phyloP scores from a whole-genome alignment of 2,797 vertebrate species.

The Streptopelia turtur region DNA sequence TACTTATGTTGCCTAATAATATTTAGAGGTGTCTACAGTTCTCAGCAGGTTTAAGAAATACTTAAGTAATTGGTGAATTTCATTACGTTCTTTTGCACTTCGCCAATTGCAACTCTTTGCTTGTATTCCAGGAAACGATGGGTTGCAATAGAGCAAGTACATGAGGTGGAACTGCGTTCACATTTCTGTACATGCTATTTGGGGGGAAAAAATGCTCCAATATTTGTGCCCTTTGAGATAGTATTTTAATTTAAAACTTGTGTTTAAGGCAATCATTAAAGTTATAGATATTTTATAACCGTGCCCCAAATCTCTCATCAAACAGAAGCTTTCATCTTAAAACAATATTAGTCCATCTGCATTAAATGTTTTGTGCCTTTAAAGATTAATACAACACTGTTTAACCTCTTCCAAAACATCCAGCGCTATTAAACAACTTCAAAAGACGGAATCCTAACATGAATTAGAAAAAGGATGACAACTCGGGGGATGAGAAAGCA shows the following conservation, averaged over 20 bases:
- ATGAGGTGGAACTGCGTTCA: not conserved
- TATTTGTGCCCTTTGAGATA: constrained; percentile 36
- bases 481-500: constrained; percentile 39
- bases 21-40: not conserved
- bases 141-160: not conserved
- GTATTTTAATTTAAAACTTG: constrained; percentile 49
- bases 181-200: not conserved
- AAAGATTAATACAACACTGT: constrained; percentile 43
- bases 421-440: constrained; percentile 45
- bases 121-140: not conserved
- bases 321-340: constrained; percentile 59
- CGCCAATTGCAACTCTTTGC: not conserved
- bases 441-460: constrained; percentile 29
- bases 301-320: constrained; percentile 43
- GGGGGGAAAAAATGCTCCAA: not conserved
- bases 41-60: not conserved
- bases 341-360: constrained; percentile 46
- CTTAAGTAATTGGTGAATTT: not conserved
- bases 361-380: constrained; percentile 41
- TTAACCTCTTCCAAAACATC: constrained; percentile 65
- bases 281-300: not conserved
- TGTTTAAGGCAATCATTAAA: constrained; percentile 43
- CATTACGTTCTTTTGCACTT: not conserved
- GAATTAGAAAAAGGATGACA: constrained; percentile 52
- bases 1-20: not conserved